phyloP scores from a whole-genome alignment of 2,797 vertebrate species.

The Picus viridis region DNA sequence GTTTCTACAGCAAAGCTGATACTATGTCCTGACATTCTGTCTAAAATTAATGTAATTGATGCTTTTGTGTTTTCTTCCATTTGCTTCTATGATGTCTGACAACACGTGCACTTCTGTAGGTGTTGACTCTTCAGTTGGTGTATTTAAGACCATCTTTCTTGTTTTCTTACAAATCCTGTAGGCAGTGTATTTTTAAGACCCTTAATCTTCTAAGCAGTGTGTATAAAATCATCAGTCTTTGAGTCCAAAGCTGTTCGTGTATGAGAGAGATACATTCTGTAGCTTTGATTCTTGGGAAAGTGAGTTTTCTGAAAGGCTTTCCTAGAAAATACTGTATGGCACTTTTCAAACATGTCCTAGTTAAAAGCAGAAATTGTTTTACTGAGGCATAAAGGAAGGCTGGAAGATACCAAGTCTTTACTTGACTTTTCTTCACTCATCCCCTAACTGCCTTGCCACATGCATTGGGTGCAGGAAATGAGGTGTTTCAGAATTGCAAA shows the following conservation, averaged over 20 bases:
- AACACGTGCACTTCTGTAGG: neutral
- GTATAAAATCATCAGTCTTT: neutral
- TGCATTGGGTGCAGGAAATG: neutral
- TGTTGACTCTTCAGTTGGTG: neutral
- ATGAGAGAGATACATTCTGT: neutral
- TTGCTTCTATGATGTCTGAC: neutral
- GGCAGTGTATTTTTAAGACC: neutral
- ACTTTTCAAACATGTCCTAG: neutral
- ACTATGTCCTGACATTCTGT: neutral
- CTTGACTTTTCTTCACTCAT: neutral
- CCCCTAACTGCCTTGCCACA: neutral
- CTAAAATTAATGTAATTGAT: neutral
- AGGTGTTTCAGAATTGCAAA: neutral
- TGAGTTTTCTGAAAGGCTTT: neutral
- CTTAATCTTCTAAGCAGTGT: neutral
- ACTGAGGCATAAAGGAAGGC: neutral
- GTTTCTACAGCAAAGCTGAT: neutral
- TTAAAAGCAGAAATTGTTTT: neutral
- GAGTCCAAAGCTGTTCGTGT: neutral
- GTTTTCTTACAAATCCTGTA: neutral
- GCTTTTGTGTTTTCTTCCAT: neutral
- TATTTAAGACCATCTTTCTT: neutral
- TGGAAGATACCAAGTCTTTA: neutral
- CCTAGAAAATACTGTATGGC: neutral
- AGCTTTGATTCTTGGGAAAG: neutral